Evolutionary conservation across 2,888 invertebrate genomes (phyloP), one percentile per base, ranked within the genome.

Genomic region (Eumerus sabulonum): DNA sequence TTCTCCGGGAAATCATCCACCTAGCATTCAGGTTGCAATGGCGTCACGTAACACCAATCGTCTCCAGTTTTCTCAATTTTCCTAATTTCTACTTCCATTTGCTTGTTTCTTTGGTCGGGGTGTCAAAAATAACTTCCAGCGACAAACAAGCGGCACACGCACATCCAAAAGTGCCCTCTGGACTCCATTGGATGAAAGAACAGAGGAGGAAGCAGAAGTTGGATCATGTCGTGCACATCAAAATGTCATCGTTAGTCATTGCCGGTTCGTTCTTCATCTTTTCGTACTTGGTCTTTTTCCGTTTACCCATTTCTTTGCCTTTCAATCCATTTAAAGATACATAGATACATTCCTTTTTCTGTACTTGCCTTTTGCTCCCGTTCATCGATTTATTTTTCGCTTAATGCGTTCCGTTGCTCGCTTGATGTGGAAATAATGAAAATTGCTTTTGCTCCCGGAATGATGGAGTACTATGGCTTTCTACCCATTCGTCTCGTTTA

Each of bases 241-340:
- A 71, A 63, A 57, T 72, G 63, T 64, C 70, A 72, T 72, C 64
- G 71, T 63, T 63, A 56, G 62, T 68, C 44, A 60, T 53, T 60
- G 68, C 44, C 51, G 60, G 53, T 27, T 27, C 27, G 27, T 27
- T 27, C 27, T 27, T 27, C 27, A 7, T 27, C 27, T 27, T 27
- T 7, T 27, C 7, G 27, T 2, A 4, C 27, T 27, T 27, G 27
- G 27, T 27, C 27, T 27, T 27, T n/a, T n/a, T n/a, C n/a, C n/a
- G n/a, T n/a, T n/a, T n/a, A n/a, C n/a, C n/a, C n/a, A 27, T 27
- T 35, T 48, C 53, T 38, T 13, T 47, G 57, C 44, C 35, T 42
- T 64, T 63, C 17, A 12, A 50, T 72, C 57, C 56, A 62, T 63
- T 71, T 63, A 50, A 63, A 63, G 71, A 71, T 27, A 19, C 11